Base-by-base conservation (phyloP, 1,140 invertebrate species). In the Platyscapa corneri region DNA sequence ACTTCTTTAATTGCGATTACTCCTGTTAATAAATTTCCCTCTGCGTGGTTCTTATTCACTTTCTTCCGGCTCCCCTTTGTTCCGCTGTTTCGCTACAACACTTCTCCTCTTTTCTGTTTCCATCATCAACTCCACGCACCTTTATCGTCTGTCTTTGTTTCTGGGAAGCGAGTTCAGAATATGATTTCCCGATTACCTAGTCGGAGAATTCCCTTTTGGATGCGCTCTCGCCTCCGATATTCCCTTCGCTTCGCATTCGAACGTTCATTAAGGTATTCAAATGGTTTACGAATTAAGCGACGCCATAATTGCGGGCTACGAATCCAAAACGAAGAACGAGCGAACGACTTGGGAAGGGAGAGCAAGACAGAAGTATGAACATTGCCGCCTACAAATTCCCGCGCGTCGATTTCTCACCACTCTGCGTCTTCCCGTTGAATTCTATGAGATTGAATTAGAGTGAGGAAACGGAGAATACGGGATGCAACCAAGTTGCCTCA, bases 181-280 rank as follows among this genome's bases (percentile, higher is more conserved):
- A 89, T 89, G 88, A 88, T 89, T 89, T 88, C 82, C 86, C 88
- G 86, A 88, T 89, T 88, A 86, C 88, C 85, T 84, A 80, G 83
- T 88, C 87, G 81, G 86, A 76, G 88, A 88, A 88, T 89, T 88
- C 87, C 86, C 87, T 78, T 88, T 87, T 72, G 87, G 86, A 88
- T 80, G 85, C 70, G 34, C 64, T 79, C 60, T n/a, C 81, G 76
- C 75, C 87, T 87, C 77, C 85, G 86, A 89, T 87, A 87, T 86
- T 87, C 76, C 83, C 87, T 80, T 77, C 42, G 83, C 80, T 78
- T 53, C 37, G 74, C 80, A 81, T 86, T 87, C 79, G 83, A 86
- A 85, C 88, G 87, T 88, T 89, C 88, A 88, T 89, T 88, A 89
- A 89, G 87, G 87, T 86, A 89, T 89, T 89, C 88, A 89, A 88